phyloP scores from a whole-genome alignment of 2,113 vertebrate genomes.

The Nibea albiflora region DNA sequence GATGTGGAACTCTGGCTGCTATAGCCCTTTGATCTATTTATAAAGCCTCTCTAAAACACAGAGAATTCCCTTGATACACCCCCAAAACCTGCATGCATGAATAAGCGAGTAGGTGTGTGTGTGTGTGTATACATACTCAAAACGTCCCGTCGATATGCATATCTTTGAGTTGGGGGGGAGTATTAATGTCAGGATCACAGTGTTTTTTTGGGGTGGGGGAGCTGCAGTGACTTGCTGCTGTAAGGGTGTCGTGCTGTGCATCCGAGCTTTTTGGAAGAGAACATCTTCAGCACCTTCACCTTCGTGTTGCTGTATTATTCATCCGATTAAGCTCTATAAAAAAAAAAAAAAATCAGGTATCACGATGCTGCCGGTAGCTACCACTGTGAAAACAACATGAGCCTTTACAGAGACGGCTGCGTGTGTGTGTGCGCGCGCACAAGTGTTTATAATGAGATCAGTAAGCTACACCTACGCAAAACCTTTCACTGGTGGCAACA shows the following conservation, averaged over 20 bases:
- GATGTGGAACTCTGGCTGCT: slow-evolving; percentile 60
- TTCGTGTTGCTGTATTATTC: slow-evolving; percentile 56
- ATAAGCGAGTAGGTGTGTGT: slow-evolving; percentile 33
- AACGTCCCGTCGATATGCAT: slow-evolving; percentile 16
- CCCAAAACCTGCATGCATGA: slow-evolving; percentile 56
- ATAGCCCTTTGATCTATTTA: slow-evolving; percentile 74
- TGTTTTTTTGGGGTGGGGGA: background rate
- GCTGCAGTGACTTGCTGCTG: background rate
- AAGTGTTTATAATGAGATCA: slow-evolving; percentile 62
- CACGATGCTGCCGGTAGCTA: slow-evolving; percentile 22
- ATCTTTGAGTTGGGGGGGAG: background rate
- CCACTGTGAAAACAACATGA: slow-evolving; percentile 44
- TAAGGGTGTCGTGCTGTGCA: background rate
- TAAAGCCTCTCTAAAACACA: slow-evolving; percentile 60
- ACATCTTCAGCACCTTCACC: slow-evolving; percentile 34
- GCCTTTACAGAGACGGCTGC: slow-evolving; percentile 27
- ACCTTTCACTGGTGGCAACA: slow-evolving; percentile 7
- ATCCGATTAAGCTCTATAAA: slow-evolving; percentile 57
- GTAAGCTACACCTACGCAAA: slow-evolving; percentile 49
- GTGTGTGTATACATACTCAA: slow-evolving; percentile 22
- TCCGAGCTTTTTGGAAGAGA: slow-evolving; percentile 24
- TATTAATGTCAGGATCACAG: slow-evolving; percentile 24
- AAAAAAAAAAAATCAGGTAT: slow-evolving; percentile 27
- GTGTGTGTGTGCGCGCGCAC: slow-evolving; percentile 10
- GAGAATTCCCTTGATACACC: slow-evolving; percentile 51